Conservation (phyloP, 1,140 invertebrate genomes). For the Drosophila repleta region DNA sequence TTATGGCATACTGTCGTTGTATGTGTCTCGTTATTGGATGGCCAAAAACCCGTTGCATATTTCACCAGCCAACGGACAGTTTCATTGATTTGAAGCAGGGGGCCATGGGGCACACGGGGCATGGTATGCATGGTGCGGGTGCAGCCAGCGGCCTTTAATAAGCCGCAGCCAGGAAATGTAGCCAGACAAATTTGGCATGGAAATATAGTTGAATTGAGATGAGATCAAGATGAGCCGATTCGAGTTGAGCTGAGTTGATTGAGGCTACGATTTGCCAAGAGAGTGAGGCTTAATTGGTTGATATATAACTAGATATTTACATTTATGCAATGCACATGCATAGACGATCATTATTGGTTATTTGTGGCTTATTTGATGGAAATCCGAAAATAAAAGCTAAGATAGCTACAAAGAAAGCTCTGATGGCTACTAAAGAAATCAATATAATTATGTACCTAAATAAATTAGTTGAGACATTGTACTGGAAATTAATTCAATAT, state of each 20-base stretch:
- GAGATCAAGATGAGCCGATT: slow-evolving; percentile 23
- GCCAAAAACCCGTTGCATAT: slow-evolving; percentile 43
- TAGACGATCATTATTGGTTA: slow-evolving; percentile 18
- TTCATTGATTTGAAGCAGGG: slow-evolving; percentile 24
- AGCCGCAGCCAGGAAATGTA: slow-evolving; percentile 46
- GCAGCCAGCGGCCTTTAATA: slow-evolving; percentile 50
- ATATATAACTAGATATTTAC: slow-evolving; percentile 21
- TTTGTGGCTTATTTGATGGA: slow-evolving; percentile 11
- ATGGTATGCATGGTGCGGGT: slow-evolving; percentile 34
- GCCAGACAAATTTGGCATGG: slow-evolving; percentile 25
- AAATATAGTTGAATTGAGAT: slow-evolving; percentile 30
- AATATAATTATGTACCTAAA: not conserved
- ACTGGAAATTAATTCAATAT: not conserved
- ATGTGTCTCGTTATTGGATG: slow-evolving; percentile 20
- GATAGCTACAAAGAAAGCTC: not conserved
- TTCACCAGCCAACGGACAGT: slow-evolving; percentile 29
- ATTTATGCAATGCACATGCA: slow-evolving; percentile 25
- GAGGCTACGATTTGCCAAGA: slow-evolving; percentile 26
- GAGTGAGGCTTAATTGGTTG: slow-evolving; percentile 32
- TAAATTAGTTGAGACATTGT: not conserved
- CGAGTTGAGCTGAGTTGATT: slow-evolving; percentile 25
- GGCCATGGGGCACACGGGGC: not conserved
- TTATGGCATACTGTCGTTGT: slow-evolving; percentile 47
- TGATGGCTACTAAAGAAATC: not conserved
- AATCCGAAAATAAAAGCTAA: not conserved